Evolutionary conservation across 1,140 invertebrate species (phyloP), one percentile per base, ranked within the genome.

Genomic region (Colletes gigas): DNA sequence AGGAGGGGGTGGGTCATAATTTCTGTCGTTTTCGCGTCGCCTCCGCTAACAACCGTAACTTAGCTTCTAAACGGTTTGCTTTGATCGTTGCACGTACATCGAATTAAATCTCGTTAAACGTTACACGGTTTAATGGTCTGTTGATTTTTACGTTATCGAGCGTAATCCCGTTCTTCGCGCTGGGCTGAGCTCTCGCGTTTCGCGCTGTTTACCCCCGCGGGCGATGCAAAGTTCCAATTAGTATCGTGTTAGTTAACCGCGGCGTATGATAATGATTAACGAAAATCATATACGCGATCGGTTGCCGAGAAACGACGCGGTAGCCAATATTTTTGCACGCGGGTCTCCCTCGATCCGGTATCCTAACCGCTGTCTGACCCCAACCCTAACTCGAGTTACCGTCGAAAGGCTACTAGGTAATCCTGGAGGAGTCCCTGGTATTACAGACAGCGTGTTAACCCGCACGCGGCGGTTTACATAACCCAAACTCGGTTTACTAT

Each of bases 221-320:
- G 30, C 30, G 52, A 57, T 59, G 1, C 7, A 30, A 30, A 60
- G 1, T 60, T 14, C 19, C 75, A 83, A 80, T 87, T 80, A 80
- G 70, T 83, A 69, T 79, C 41, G 30, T 39, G 21, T 9, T 12
- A 12, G 21, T 21, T 60, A 60, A 60, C 59, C 59, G 19, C 4
- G 9, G 9, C 21, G 59, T 9, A 19, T 67, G 74, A 68, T 78
- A 84, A 82, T 82, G 59, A 19, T 69, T 50, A 55, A 62, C 74
- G 73, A 73, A 73, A 73, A 84, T 82, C 65, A 78, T 74, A 84
- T 69, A 73, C 62, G 30, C 41, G 50, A 78, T 67, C 12, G 54
- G 21, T 60, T 17, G 12, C 44, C 62, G 57, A 70, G 68, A 30
- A 30, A 1, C 30, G 30, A n/a, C 30, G 30, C 30, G 30, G 30